Percentiles rank a stretch among this genome's conserved stretches.
Conservation (phyloP, 1,140 invertebrate species). For the Drosophila parvula region DNA sequence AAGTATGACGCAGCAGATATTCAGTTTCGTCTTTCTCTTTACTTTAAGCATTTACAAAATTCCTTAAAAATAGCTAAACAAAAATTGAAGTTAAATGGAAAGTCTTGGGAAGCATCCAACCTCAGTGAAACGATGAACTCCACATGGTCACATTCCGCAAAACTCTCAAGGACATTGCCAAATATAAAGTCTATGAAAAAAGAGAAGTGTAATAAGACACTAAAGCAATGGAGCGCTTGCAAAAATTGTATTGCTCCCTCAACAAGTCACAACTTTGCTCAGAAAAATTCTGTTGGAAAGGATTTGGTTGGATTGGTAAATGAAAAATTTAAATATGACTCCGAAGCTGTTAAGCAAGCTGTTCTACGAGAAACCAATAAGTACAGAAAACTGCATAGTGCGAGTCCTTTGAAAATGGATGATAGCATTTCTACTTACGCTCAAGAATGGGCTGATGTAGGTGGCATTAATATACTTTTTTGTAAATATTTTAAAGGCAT, state of each 20-base stretch:
- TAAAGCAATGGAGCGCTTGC: not conserved
- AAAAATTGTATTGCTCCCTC: slow-evolving; percentile 8
- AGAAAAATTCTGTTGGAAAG: not conserved
- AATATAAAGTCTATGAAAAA: not conserved
- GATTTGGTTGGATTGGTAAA: not conserved
- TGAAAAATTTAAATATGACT: not conserved
- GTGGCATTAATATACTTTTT: slow-evolving; percentile 9
- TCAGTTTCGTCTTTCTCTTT: slow-evolving; percentile 1
- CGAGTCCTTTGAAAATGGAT: slow-evolving; percentile 26
- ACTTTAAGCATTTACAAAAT: not conserved
- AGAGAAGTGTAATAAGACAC: not conserved
- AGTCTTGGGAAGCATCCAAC: not conserved
- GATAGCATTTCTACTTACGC: slow-evolving; percentile 31
- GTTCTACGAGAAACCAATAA: slow-evolving; percentile 36
- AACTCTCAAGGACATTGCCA: not conserved
- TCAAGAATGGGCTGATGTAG: slow-evolving; percentile 66
- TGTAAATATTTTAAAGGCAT: not conserved
- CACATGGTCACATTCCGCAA: not conserved
- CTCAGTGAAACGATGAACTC: not conserved
- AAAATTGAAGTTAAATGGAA: slow-evolving; percentile 15
- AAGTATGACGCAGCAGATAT: slow-evolving; percentile 2
- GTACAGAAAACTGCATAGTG: slow-evolving; percentile 44
- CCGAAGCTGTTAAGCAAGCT: not conserved
- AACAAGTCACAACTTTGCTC: not conserved
- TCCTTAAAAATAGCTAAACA: slow-evolving; percentile 5